These are phyloP conservation scores for Smittia aterrima DNA, from an alignment of 2,888 invertebrate species.

Conservation along the genomic window DNA sequence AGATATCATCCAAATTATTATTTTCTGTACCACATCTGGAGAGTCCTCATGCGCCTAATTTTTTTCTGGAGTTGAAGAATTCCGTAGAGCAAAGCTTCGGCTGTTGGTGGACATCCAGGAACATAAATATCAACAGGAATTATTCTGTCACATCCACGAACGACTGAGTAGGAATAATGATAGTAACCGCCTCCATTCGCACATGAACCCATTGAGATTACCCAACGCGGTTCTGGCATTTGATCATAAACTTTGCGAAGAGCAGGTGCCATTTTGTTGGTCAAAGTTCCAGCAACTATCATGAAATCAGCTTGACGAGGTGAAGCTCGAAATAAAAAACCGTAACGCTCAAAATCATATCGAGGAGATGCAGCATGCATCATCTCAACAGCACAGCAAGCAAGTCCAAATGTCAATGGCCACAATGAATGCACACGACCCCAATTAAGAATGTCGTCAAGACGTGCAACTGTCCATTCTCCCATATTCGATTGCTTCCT, in stretches of 20 bases:
- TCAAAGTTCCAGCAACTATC: constrained; percentile 97
- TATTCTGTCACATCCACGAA: constrained; percentile 96
- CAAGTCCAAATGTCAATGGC: constrained; percentile 98
- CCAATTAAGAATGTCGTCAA: constrained; percentile 95
- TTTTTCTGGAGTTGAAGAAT: constrained; percentile 96
- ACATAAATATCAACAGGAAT: constrained; percentile 99
- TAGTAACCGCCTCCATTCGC: constrained; percentile 99
- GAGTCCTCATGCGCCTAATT: constrained; percentile 82
- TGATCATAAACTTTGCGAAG: constrained; percentile 95
- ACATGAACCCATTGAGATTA: constrained; percentile 99
- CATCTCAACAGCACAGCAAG: constrained; percentile 99
- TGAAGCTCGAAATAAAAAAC: constrained; percentile 96
- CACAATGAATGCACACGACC: constrained; percentile 92
- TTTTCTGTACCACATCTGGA: constrained; percentile 94
- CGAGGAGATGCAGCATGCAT: constrained; percentile 99
- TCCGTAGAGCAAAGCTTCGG: constrained; percentile 95
- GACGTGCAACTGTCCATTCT: constrained; percentile 84
- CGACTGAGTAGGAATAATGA: constrained; percentile 98
- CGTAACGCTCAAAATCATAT: constrained; percentile 99
- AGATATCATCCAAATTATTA: constrained; percentile 69
- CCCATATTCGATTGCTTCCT: constrained; percentile 63
- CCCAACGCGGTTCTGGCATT: constrained; percentile 98
- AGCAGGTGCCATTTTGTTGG: constrained; percentile 99
- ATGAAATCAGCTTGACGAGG: constrained; percentile 96
- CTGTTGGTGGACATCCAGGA: constrained; percentile 97